Conservation (phyloP, 1,140 invertebrate species). For the Stratiolaelaps scimitus region DNA sequence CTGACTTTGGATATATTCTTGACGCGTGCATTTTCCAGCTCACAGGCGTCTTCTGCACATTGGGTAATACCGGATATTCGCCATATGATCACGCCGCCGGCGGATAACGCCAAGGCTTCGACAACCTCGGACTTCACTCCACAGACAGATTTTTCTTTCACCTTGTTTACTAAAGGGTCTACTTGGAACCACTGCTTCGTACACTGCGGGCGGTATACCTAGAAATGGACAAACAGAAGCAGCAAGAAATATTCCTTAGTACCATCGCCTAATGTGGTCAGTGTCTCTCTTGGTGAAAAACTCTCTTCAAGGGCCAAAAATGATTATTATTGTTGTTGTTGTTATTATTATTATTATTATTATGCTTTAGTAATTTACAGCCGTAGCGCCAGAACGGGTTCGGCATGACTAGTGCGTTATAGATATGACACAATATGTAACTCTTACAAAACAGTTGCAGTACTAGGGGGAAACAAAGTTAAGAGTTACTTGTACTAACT, state of each 20-base stretch:
- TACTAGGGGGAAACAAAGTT: too few relatives aligned
- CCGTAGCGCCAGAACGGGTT: too few relatives aligned
- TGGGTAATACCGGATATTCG: conserved; percentile 22
- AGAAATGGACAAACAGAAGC: too few relatives aligned
- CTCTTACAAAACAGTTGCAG: too few relatives aligned
- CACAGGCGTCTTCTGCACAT: background rate
- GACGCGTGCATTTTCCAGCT: background rate
- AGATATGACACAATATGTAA: too few relatives aligned
- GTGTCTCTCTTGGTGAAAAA: background rate
- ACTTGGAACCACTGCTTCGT: background rate
- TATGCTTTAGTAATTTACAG: too few relatives aligned
- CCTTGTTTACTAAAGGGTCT: background rate
- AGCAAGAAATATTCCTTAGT: too few relatives aligned
- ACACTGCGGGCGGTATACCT: conserved; percentile 10
- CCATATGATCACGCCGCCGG: background rate
- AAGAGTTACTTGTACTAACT: too few relatives aligned
- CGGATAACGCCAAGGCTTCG: background rate
- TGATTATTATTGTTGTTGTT: too few relatives aligned
- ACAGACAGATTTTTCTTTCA: conserved; percentile 28
- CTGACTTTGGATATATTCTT: background rate
- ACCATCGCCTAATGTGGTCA: background rate
- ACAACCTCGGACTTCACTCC: background rate
- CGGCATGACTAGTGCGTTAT: too few relatives aligned
- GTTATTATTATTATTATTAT: too few relatives aligned
- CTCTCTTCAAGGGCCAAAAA: background rate